Percentiles rank a stretch among this genome's conserved stretches.
phyloP scores from a whole-genome alignment of 2,888 invertebrate genomes.

The Holacanthella duospinosa region DNA sequence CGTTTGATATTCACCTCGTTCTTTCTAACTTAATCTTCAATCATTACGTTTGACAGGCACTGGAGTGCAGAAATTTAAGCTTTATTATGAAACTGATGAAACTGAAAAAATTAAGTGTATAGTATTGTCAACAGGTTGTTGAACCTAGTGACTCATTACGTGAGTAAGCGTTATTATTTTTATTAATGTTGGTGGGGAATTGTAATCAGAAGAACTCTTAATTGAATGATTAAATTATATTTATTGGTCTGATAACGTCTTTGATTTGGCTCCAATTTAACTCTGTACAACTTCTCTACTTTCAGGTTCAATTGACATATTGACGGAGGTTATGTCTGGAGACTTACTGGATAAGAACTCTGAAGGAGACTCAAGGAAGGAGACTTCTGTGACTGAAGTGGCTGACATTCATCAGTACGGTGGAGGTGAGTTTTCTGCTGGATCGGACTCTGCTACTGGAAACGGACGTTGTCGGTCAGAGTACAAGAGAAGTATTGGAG shows the following conservation, averaged over 20 bases:
- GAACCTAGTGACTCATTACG: too few species aligned
- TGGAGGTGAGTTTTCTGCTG: neutral
- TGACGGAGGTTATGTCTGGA: slow-evolving; percentile 13
- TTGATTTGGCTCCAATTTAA: neutral
- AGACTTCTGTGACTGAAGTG: neutral
- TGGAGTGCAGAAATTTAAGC: too few species aligned
- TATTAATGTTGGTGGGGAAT: neutral
- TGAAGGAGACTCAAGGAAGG: neutral
- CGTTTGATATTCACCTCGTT: too few species aligned
- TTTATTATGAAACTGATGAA: too few species aligned
- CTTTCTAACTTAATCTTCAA: too few species aligned
- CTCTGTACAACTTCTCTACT: neutral
- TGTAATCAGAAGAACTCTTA: neutral
- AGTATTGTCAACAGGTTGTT: too few species aligned
- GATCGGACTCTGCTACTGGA: neutral
- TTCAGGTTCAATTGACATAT: neutral
- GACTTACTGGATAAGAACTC: slow-evolving; percentile 7
- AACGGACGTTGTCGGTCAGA: slow-evolving; percentile 10
- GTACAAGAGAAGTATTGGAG: slow-evolving; percentile 6
- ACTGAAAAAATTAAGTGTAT: too few species aligned
- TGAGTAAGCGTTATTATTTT: too few species aligned
- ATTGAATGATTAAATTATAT: neutral
- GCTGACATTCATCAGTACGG: neutral
- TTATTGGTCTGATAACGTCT: neutral
- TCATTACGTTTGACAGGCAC: too few species aligned